Percentiles rank a stretch among this genome's conserved stretches.
phyloP scores from a whole-genome alignment of 1,140 invertebrate genomes.

The Drosophila punjabiensis region DNA sequence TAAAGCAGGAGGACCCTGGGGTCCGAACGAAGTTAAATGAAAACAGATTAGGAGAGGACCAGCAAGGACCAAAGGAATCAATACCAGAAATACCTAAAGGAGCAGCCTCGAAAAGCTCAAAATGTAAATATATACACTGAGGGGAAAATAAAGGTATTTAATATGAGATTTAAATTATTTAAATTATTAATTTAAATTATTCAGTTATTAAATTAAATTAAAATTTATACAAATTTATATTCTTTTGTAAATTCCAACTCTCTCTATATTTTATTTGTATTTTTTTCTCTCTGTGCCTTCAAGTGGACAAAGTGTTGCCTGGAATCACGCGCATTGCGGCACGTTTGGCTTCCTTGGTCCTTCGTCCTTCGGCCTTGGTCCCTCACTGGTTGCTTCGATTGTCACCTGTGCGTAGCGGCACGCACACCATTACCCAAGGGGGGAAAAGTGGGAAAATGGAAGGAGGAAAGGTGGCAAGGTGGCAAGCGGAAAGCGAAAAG shows the following conservation, averaged over 20 bases:
- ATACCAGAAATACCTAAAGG: constrained; percentile 12
- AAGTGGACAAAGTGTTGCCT: constrained; percentile 37
- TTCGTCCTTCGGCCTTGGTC: background rate
- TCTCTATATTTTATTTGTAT: background rate
- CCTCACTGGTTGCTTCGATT: constrained; percentile 38
- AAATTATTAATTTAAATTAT: background rate
- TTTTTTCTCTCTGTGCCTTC: background rate
- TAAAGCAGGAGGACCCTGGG: constrained; percentile 12
- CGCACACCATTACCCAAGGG: constrained; percentile 19
- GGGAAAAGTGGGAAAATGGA: background rate
- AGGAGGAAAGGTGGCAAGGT: too few species aligned
- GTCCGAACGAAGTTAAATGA: constrained; percentile 52
- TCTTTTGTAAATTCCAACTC: background rate
- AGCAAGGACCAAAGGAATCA: constrained; percentile 16
- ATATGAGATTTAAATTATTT: background rate
- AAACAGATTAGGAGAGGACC: constrained; percentile 58
- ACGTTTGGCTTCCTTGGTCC: constrained; percentile 44
- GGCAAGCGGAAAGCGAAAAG: too few species aligned
- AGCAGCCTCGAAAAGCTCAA: background rate
- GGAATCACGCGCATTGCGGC: constrained; percentile 64
- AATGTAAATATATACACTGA: constrained; percentile 5
- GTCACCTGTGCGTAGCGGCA: constrained; percentile 69
- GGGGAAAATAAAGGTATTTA: background rate
- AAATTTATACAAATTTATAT: background rate
- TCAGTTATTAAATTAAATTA: background rate